A percentile compares a stretch with the other conserved stretches of the same genome.
Evolutionary conservation across 1,140 invertebrate genomes (phyloP).

Genomic region (Dryas iulia): DNA sequence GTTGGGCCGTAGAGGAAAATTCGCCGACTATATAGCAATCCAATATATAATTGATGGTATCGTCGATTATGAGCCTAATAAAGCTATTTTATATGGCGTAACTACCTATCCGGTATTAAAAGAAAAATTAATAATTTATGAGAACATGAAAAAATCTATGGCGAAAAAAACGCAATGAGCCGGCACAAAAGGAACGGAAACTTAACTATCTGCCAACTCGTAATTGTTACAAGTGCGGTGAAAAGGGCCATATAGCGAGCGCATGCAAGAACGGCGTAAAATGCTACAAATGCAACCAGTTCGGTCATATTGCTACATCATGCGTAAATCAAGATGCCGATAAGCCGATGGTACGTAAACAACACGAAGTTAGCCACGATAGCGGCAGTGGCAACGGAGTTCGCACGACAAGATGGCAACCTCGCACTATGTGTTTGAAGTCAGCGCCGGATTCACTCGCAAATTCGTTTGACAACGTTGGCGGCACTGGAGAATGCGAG

Average conservation of each 20-base stretch:
- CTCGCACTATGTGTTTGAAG: conserved; percentile 4
- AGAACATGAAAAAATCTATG: conserved; percentile 3
- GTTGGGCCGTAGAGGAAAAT: no score
- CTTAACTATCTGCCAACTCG: neutral
- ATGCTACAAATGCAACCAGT: conserved; percentile 5
- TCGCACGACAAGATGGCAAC: conserved; percentile 8
- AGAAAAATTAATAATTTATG: no score
- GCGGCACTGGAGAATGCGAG: neutral
- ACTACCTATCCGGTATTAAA: no score
- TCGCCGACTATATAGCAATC: no score
- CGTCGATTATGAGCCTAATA: no score
- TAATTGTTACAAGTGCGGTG: conserved; percentile 6
- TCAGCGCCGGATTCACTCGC: neutral
- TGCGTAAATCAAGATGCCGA: neutral
- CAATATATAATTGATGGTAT: no score
- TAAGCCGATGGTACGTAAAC: neutral
- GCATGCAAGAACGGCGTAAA: conserved; percentile 2
- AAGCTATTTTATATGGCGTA: no score
- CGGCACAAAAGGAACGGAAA: neutral
- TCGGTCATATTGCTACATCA: conserved; percentile 1
- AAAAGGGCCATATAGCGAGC: neutral
- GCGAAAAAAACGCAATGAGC: neutral
- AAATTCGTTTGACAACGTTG: neutral
- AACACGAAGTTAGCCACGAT: conserved; percentile 1
- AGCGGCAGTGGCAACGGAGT: conserved; percentile 6